phyloP scores from a whole-genome alignment of 2,888 invertebrate species.

The Liopterus haemorrhoidalis region DNA sequence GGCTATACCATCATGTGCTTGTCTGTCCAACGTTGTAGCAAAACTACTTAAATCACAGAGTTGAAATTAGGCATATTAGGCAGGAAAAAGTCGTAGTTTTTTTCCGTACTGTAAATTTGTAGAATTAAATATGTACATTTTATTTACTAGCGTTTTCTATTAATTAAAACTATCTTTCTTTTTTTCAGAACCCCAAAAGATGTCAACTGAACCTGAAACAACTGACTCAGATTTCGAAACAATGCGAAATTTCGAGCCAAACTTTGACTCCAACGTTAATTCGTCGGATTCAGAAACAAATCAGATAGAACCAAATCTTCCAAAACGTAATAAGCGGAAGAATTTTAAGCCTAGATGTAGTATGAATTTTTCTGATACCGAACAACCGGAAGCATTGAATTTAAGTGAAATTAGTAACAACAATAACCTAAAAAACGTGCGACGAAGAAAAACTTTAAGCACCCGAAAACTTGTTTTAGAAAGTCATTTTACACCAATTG shows the following conservation, averaged over 20 bases:
- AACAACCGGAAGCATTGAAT: constrained; percentile 31
- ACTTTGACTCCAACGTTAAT: constrained; percentile 48
- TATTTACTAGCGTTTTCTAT: not conserved
- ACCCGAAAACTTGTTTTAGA: constrained; percentile 38
- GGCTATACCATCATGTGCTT: too few species aligned
- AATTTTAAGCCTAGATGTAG: constrained; percentile 75
- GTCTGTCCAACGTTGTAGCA: too few species aligned
- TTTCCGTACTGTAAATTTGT: too few species aligned
- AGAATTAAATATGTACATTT: too few species aligned
- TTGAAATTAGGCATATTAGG: too few species aligned
- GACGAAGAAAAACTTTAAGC: constrained; percentile 34
- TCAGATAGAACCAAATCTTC: constrained; percentile 50
- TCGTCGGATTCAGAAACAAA: constrained; percentile 51
- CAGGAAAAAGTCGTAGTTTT: too few species aligned
- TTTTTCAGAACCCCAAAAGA: constrained; percentile 42
- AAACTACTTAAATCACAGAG: too few species aligned
- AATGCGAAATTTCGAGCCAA: constrained; percentile 31
- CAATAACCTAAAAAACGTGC: constrained; percentile 39
- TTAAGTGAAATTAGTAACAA: constrained; percentile 39
- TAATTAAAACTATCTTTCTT: constrained; percentile 10
- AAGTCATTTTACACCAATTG: constrained; percentile 39
- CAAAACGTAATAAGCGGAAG: constrained; percentile 69
- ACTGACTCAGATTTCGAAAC: constrained; percentile 39
- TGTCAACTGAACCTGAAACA: constrained; percentile 37
- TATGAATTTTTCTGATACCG: constrained; percentile 49